A percentile compares a stretch with the other conserved stretches of the same genome.
These are phyloP conservation scores for Anoplius nigerrimus DNA, from an alignment of 2,888 invertebrate genomes.

Conservation along the genomic window DNA sequence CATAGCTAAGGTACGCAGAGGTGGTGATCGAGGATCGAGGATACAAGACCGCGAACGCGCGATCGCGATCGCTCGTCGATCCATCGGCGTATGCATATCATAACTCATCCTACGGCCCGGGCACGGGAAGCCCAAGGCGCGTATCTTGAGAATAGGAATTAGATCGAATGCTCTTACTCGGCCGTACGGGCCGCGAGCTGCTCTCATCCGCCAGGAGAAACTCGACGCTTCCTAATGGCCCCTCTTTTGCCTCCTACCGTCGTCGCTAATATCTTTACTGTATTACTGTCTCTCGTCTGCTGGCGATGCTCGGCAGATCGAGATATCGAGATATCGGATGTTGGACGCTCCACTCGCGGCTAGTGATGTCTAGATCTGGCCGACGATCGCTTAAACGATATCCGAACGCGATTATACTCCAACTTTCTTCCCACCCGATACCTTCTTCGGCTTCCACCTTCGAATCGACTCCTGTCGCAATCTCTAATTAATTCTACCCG, in stretches of 20 bases:
- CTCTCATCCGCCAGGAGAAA: constrained; percentile 22
- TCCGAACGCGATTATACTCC: no score
- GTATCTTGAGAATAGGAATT: constrained; percentile 1
- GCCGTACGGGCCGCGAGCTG: constrained; percentile 1
- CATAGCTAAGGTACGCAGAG: constrained; percentile 13
- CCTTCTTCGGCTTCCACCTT: no score
- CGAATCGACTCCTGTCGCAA: no score
- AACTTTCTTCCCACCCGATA: no score
- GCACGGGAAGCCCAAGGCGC: background rate
- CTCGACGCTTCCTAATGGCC: constrained; percentile 23
- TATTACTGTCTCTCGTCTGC: constrained; percentile 33
- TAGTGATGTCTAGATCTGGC: no score
- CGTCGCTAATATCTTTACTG: constrained; percentile 31
- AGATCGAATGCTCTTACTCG: constrained; percentile 1
- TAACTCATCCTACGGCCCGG: constrained; percentile 41
- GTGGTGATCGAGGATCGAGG: constrained; percentile 29
- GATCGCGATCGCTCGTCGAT: constrained; percentile 23
- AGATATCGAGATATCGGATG: no score
- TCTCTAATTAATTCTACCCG: no score
- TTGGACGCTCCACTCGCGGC: no score
- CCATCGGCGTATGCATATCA: constrained; percentile 34
- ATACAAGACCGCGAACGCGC: constrained; percentile 34
- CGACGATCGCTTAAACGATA: no score
- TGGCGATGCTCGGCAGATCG: background rate
- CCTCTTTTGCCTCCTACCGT: constrained; percentile 35